Base-by-base conservation (phyloP, 2,113 vertebrate genomes). In the Clinocottus analis region DNA sequence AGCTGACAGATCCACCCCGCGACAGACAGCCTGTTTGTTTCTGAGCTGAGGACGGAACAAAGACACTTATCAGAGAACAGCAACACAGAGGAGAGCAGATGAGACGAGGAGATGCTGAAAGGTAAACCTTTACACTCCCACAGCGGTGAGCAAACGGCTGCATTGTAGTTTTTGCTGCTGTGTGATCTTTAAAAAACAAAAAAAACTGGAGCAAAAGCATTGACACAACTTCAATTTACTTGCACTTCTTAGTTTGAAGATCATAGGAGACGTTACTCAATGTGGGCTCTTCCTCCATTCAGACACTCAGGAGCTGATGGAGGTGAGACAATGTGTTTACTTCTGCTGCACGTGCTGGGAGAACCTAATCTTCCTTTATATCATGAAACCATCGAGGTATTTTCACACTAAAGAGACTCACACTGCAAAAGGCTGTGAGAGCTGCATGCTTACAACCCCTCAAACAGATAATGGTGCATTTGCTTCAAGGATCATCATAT, bases 11-110 rank as follows among this genome's bases (percentile, higher is more conserved):
- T 74, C 47, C 60, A 55, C 43, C 45, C 59, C 43, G 12, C 41
- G 23, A 56, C 63, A 51, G 23, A 56, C 67, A 51, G 64, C 45
- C 17, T 45, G 72, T 80, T 83, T 83, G 69, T 83, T 85, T 85
- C 61, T 74, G 51, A 83, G 67, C 81, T 66, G 53, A 73, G 43
- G 68, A 78, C 37, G 61, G 13, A 39, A 29, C 35, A 77, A 76
- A 58, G 51, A 61, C 31, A 25, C 56, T 71, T 71, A 73, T 80
- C 49, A 84, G 73, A 73, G 68, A 53, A 80, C 53, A 45, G 25
- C 47, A 80, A 53, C 55, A 53, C 37, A 53, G 66, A 45, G 51
- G 27, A 62, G 25, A 62, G 61, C 72, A 17, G 60, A 35, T 19
- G 59, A 75, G 35, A 1, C 45, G 56, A 10, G 9, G 33, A 65